Evolutionary conservation across 2,113 vertebrate genomes (phyloP).

Genomic region (Eidolon helvum): DNA sequence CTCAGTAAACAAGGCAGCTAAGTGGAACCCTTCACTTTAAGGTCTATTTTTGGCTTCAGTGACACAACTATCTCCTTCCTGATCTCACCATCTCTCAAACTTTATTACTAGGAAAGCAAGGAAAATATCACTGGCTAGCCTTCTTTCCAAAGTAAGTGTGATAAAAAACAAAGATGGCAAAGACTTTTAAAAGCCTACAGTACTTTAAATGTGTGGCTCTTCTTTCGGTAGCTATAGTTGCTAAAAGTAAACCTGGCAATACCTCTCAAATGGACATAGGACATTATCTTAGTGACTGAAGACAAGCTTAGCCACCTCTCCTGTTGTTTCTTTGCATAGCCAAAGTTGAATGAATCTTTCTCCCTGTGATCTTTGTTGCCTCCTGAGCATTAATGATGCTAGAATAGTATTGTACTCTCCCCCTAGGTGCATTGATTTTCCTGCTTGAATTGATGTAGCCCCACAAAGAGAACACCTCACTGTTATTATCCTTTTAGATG

Average conservation of each 20-base stretch:
- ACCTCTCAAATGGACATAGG: background rate
- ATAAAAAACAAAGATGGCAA: background rate
- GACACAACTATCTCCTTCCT: conserved; percentile 26
- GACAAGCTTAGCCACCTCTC: background rate
- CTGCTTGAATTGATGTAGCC: conserved; percentile 65
- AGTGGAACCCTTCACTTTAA: conserved; percentile 45
- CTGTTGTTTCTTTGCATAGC: conserved; percentile 58
- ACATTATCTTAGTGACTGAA: background rate
- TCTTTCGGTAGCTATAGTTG: background rate
- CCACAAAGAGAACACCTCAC: conserved; percentile 65
- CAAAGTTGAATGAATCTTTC: conserved; percentile 44
- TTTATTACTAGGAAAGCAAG: conserved; percentile 54
- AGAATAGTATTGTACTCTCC: conserved; percentile 50
- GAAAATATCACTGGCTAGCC: conserved; percentile 6
- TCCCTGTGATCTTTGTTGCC: conserved; percentile 52
- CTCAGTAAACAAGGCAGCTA: conserved; percentile 42
- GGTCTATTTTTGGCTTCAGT: conserved; percentile 57
- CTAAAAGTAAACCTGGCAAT: background rate
- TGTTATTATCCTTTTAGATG: conserved; percentile 49
- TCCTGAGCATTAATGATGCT: conserved; percentile 67
- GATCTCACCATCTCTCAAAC: conserved; percentile 19
- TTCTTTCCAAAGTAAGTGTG: conserved; percentile 10
- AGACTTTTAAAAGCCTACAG: background rate
- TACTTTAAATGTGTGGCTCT: conserved; percentile 29
- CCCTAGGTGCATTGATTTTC: conserved; percentile 64